phyloP scores from a whole-genome alignment of 2,888 invertebrate genomes.

The Elysia crispata region DNA sequence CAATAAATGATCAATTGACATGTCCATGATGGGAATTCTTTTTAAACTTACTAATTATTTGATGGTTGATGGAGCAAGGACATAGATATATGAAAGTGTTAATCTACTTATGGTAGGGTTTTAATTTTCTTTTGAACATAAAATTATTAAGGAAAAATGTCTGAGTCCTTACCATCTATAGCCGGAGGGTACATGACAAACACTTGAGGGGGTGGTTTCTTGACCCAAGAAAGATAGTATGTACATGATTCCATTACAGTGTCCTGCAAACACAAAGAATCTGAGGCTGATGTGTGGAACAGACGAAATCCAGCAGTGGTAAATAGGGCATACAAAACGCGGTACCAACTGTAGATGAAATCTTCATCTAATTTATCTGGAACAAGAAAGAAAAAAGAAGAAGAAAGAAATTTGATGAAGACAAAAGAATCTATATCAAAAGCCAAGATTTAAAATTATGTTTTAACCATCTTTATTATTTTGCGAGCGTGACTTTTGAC shows the following conservation, averaged over 20 bases:
- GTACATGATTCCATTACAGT: conserved; percentile 76
- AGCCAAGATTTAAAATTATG: too few species aligned
- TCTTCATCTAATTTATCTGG: conserved; percentile 69
- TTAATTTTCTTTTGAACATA: neutral
- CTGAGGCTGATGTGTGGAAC: conserved; percentile 70
- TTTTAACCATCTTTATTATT: too few species aligned
- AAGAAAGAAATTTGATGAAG: too few species aligned
- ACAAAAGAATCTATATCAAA: too few species aligned
- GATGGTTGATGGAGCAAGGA: too few species aligned
- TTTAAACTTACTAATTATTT: too few species aligned
- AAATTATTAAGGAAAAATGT: too few species aligned
- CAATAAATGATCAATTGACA: too few species aligned
- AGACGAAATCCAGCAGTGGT: conserved; percentile 69
- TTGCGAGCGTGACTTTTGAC: too few species aligned
- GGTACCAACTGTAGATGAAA: conserved; percentile 69
- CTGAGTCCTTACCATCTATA: conserved; percentile 65
- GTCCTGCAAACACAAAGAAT: conserved; percentile 74
- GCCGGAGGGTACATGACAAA: conserved; percentile 69
- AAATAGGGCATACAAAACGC: conserved; percentile 70
- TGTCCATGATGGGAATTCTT: neutral
- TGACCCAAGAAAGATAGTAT: conserved; percentile 72
- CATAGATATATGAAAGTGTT: too few species aligned
- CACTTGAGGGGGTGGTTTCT: conserved; percentile 66
- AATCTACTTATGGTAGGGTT: neutral
- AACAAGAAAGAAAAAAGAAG: conserved; percentile 41